Evolutionary conservation across 23 tunicate species (phyloP), one percentile per base, ranked within the genome.

Genomic region (Trididemnum nubilum): DNA sequence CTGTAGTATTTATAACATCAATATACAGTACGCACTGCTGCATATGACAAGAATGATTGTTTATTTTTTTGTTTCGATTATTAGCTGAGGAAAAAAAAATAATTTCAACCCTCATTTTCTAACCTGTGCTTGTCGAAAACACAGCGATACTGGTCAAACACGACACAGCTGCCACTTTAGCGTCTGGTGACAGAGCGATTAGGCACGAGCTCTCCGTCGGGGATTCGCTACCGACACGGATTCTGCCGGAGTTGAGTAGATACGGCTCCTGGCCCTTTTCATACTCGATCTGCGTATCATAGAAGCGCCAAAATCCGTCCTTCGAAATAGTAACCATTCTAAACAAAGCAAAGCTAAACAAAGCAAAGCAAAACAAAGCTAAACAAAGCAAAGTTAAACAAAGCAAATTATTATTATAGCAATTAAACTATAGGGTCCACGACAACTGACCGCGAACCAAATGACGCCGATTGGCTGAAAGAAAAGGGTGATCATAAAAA

Each of bases 271-370:
- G 93, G 0, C 84, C 86, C 66, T 93, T 87, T 27, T 88, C 89
- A 40, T 85, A 84, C 69, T 93, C 93, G 23, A 92, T 63, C 15
- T 57, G 19, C 0, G 98, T 93, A 80, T 93, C 93, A 63, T 64
- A 93, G 59, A 79, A 80, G 29, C 98, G 58, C 98, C 98, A 93
- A 2, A 67, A 58, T 0, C 98, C 98, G 64, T 93, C 92, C 84
- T 93, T 93, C 15, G 98, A 88, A 54, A 93, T 84, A 32, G 93
- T 87, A 0, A 93, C 33, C 98, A 93, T 93, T 50, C 97, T 90
- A 39, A 36, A 39, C 28, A 15, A 73, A 38, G 39, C 36, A 23
- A n/a, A n/a, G n/a, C n/a, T n/a, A n/a, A n/a, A n/a, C n/a, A 19
- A n/a, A n/a, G n/a, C n/a, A n/a, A n/a, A n/a, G n/a, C 57, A 50